A percentile compares a stretch with the other conserved stretches of the same genome.
These are phyloP conservation scores for Gracilinanus agilis DNA, from an alignment of 2,113 vertebrate genomes.

Conservation along the genomic window DNA sequence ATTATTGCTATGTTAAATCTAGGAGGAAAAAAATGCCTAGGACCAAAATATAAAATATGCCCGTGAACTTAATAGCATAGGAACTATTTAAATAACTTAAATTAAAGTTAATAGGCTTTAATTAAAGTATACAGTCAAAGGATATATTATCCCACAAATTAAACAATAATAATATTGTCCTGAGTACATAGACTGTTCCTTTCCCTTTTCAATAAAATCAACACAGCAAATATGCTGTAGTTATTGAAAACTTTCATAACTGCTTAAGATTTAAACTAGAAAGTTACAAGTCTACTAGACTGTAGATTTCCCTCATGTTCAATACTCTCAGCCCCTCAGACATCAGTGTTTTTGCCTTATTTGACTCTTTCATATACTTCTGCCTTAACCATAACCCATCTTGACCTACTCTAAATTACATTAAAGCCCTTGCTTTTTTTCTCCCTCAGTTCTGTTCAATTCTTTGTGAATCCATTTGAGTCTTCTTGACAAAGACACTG, in stretches of 20 bases:
- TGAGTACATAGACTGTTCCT: slow-evolving; percentile 45
- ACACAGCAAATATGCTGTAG: slow-evolving; percentile 13
- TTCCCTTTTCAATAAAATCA: slow-evolving; percentile 22
- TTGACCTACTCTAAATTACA: not conserved
- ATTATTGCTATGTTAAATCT: slow-evolving; percentile 71
- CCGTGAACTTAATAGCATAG: slow-evolving; percentile 73
- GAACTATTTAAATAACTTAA: slow-evolving; percentile 75
- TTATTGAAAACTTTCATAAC: slow-evolving; percentile 22
- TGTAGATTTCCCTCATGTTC: not conserved
- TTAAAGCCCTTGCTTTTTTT: not conserved
- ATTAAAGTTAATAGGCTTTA: slow-evolving; percentile 78
- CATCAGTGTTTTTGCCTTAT: not conserved
- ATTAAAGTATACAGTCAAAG: slow-evolving; percentile 75
- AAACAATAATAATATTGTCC: slow-evolving; percentile 56
- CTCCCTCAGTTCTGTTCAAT: not conserved
- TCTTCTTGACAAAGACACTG: not conserved
- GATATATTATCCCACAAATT: slow-evolving; percentile 61
- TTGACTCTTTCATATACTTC: not conserved
- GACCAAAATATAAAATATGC: slow-evolving; percentile 70
- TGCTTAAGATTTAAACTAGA: not conserved
- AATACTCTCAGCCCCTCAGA: not conserved
- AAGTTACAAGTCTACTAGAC: not conserved
- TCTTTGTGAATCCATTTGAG: not conserved
- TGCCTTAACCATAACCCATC: not conserved
- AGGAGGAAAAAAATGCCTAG: slow-evolving; percentile 70